These are phyloP conservation scores for Siphlonurus alternatus DNA, from an alignment of 2,888 invertebrate species.

Conservation along the genomic window DNA sequence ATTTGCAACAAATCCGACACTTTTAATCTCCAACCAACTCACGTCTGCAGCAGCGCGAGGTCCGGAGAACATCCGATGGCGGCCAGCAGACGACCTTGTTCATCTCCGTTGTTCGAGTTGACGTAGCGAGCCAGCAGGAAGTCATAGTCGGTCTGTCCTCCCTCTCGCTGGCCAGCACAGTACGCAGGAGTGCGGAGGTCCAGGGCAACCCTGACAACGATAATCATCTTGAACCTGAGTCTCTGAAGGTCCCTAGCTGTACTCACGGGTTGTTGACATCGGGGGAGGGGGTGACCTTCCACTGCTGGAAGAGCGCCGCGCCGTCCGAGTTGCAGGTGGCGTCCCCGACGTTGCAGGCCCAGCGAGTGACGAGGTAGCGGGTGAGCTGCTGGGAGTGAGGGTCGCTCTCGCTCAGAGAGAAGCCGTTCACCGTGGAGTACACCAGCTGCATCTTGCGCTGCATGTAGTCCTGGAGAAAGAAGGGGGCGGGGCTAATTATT, in stretches of 20 bases:
- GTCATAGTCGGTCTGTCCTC: neutral
- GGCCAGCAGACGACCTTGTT: neutral
- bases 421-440: neutral
- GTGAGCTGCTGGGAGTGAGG: neutral
- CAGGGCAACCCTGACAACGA: neutral
- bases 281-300: neutral
- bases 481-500: no score
- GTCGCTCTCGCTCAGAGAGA: neutral
- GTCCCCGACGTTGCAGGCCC: neutral
- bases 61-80: neutral
- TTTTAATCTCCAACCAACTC: no score
- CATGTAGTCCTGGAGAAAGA: neutral
- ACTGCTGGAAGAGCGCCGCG: neutral
- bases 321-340: neutral
- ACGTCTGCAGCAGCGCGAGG: neutral
- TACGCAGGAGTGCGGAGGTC: neutral
- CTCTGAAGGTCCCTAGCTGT: no score
- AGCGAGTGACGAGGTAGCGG: neutral
- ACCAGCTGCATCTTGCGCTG: neutral
- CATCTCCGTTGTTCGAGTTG: neutral
- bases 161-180: neutral
- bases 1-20: no score
- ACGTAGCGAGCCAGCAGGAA: neutral
- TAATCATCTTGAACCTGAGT: neutral
- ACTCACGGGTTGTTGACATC: neutral